Percentiles rank a stretch among this genome's conserved stretches.
Evolutionary conservation across 2,113 vertebrate species (phyloP).

Genomic region (Butastur rufipennis): DNA sequence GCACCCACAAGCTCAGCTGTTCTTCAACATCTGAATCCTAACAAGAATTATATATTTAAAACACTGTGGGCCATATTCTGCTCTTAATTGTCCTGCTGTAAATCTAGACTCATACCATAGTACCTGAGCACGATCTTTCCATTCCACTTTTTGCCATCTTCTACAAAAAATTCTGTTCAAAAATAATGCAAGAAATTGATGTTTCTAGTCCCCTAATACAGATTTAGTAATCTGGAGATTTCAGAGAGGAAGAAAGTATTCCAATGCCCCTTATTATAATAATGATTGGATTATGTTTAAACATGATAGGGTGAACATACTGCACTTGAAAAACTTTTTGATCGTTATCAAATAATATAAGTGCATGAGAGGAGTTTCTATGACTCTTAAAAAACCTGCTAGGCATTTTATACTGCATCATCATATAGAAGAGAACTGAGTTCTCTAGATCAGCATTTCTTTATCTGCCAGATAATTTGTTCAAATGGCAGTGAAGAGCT

Average conservation of each 20-base stretch:
- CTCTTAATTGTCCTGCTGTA: background rate
- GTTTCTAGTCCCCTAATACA: background rate
- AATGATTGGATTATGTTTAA: background rate
- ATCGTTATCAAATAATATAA: background rate
- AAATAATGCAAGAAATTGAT: background rate
- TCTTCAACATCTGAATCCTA: too few species aligned
- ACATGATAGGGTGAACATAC: background rate
- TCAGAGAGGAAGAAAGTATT: background rate
- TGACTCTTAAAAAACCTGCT: background rate
- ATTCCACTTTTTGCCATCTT: background rate
- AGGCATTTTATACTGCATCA: background rate
- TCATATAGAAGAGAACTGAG: background rate
- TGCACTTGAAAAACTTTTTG: background rate
- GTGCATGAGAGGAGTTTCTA: background rate
- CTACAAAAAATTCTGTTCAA: background rate
- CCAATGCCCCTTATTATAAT: background rate
- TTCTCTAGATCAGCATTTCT: background rate
- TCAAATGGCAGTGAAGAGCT: background rate
- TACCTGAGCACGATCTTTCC: rapidly evolving
- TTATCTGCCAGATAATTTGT: background rate
- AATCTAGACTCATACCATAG: background rate
- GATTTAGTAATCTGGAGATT: background rate
- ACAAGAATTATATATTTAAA: too few species aligned
- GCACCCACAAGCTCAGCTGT: too few species aligned
- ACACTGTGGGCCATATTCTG: background rate